These are phyloP conservation scores for Gallinago media DNA, from an alignment of 2,113 vertebrate genomes.

Conservation along the genomic window DNA sequence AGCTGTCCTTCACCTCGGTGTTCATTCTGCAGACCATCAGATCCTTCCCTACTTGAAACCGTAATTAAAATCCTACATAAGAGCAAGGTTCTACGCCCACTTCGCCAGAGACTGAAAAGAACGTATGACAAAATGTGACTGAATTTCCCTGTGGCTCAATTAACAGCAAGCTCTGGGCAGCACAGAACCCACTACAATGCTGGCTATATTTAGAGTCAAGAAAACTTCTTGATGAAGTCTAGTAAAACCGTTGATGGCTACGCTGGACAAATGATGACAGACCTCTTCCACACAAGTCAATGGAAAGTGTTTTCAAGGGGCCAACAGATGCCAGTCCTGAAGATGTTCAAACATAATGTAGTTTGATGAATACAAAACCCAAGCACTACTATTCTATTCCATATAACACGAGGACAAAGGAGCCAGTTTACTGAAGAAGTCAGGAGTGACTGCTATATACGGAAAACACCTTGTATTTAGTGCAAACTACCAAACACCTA, in stretches of 20 bases:
- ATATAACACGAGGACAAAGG: background rate
- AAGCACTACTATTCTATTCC: background rate
- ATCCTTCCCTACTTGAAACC: background rate
- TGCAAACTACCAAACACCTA: background rate
- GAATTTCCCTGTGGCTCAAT: background rate
- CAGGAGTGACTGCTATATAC: background rate
- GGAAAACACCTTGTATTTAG: background rate
- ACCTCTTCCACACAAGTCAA: background rate
- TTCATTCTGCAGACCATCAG: accelerated
- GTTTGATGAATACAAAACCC: accelerated
- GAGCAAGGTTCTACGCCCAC: background rate
- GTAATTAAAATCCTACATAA: background rate
- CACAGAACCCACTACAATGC: accelerated
- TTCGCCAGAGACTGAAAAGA: background rate
- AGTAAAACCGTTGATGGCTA: background rate
- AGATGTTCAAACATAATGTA: background rate
- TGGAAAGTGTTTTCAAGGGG: background rate
- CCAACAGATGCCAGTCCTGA: background rate
- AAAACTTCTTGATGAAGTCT: background rate
- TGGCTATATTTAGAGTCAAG: background rate
- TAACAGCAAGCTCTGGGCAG: background rate
- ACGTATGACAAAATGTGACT: background rate
- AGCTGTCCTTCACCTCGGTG: background rate
- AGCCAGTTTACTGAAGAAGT: background rate
- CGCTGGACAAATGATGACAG: accelerated